Evolutionary conservation across 2,797 vertebrate genomes (phyloP), one percentile per base, ranked within the genome.

Genomic region (Muscicapa comitata): DNA sequence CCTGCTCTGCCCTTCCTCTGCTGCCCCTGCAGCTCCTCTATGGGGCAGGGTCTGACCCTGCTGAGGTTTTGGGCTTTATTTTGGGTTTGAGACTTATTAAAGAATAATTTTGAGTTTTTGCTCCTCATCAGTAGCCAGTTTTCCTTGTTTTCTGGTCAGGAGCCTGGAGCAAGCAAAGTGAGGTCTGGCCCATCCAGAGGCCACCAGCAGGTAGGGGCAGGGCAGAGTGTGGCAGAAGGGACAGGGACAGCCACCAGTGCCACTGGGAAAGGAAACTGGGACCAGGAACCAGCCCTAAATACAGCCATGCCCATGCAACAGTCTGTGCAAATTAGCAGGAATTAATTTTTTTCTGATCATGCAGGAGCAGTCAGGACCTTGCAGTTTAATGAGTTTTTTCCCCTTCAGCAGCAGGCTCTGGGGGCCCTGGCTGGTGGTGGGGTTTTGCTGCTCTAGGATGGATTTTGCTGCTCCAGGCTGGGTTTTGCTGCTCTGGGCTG

Each of bases 301-400:
- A 35, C 35, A 1, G 9, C 4, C 57, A 9, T 3, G n/a, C 14
- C 88, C 1, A 0, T 40, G 58, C 33, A 53, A 23, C 7, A 31
- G 4, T 12, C 24, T 29, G 42, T 66, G 38, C 21, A n/a, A 68
- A 61, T 72, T 14, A 82, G 20, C 50, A 65, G 26, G 55, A 38
- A 17, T 16, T 43, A 0, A 19, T 57, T 26, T 23, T n/a, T 43
- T n/a, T 9, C 53, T 35, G 54, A 59, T 2, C 21, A 15, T 20
- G 45, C 5, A 3, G 18, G 10, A 43, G 57, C 75, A 31, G 21
- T 7, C 5, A 11, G 42, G 45, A 47, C 17, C 48, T 61, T 1
- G 0, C 0, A 0, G 19, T 67, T 78, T 54, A 58, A 71, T 21
- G 75, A 85, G 54, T 6, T 72, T 80, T 65, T 2, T 0, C 25